These are phyloP conservation scores for Orthosia gothica DNA, from an alignment of 2,888 invertebrate species.

Conservation along the genomic window DNA sequence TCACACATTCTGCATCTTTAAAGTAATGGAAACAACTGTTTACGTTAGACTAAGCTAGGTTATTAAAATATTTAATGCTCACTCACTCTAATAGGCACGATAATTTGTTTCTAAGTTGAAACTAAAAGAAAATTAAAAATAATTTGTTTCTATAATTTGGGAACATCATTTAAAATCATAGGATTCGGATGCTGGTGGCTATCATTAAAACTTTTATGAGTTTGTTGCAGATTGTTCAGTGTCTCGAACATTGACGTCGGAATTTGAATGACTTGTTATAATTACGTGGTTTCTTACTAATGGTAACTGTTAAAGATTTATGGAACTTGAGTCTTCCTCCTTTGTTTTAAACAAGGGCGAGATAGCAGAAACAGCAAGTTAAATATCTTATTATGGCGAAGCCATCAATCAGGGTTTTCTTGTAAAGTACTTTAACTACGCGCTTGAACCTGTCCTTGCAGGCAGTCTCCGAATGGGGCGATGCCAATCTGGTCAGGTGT, in stretches of 20 bases:
- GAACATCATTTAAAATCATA: slow-evolving; percentile 75
- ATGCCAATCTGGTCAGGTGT: no score
- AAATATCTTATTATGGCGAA: no score
- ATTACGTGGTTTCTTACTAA: slow-evolving; percentile 36
- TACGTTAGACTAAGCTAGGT: slow-evolving; percentile 17
- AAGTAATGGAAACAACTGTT: slow-evolving; percentile 45
- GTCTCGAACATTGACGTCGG: slow-evolving; percentile 74
- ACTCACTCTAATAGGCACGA: slow-evolving; percentile 27
- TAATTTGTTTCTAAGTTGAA: slow-evolving; percentile 37
- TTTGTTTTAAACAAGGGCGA: slow-evolving; percentile 1
- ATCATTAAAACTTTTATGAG: slow-evolving; percentile 84
- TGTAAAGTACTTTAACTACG: no score
- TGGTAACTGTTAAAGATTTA: slow-evolving; percentile 36
- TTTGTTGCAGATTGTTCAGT: slow-evolving; percentile 75
- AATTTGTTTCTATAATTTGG: slow-evolving; percentile 71
- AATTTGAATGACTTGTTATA: slow-evolving; percentile 77
- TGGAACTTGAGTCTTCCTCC: slow-evolving; percentile 21
- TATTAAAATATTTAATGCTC: slow-evolving; percentile 38
- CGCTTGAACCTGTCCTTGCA: no score
- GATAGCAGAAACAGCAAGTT: neutral
- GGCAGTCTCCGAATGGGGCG: no score
- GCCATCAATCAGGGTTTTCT: no score
- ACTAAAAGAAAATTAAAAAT: slow-evolving; percentile 31
- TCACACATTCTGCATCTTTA: slow-evolving; percentile 39
- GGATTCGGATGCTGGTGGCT: slow-evolving; percentile 74